These are phyloP conservation scores for Druon quercuslanigerum DNA, from an alignment of 1,140 invertebrate species.

Conservation along the genomic window DNA sequence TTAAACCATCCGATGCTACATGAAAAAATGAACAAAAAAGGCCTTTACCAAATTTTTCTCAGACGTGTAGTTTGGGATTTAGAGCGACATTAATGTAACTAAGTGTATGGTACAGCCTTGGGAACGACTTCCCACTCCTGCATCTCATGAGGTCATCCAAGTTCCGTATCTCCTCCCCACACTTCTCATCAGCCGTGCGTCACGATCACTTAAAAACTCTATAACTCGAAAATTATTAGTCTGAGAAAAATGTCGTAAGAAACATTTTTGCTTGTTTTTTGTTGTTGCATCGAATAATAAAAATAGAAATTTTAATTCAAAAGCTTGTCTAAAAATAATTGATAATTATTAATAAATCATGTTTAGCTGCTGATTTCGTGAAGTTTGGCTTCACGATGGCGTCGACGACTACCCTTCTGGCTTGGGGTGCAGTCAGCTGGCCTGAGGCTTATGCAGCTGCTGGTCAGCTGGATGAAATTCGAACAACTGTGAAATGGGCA, in stretches of 20 bases:
- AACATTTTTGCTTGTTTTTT: not conserved
- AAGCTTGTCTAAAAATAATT: not conserved
- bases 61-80: not conserved
- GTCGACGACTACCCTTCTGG: constrained; percentile 77
- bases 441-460: constrained; percentile 74
- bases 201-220: not conserved
- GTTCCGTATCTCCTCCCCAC: too few species aligned
- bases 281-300: not conserved
- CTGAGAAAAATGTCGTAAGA: not conserved
- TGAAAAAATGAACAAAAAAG: not conserved
- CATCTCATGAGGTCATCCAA: too few species aligned
- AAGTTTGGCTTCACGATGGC: constrained; percentile 83
- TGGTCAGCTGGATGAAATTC: constrained; percentile 69
- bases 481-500: constrained; percentile 78
- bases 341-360: constrained; percentile 1
- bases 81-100: not conserved
- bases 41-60: not conserved
- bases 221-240: not conserved
- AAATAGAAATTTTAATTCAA: too few species aligned
- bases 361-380: constrained; percentile 79
- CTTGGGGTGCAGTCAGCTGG: constrained; percentile 79
- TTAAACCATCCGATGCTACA: not conserved
- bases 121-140: too few species aligned
- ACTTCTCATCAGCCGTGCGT: not conserved
- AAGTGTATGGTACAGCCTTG: too few species aligned